A percentile compares a stretch with the other conserved stretches of the same genome.
These are phyloP conservation scores for Teleogryllus oceanicus DNA, from an alignment of 2,888 invertebrate genomes.

Conservation along the genomic window DNA sequence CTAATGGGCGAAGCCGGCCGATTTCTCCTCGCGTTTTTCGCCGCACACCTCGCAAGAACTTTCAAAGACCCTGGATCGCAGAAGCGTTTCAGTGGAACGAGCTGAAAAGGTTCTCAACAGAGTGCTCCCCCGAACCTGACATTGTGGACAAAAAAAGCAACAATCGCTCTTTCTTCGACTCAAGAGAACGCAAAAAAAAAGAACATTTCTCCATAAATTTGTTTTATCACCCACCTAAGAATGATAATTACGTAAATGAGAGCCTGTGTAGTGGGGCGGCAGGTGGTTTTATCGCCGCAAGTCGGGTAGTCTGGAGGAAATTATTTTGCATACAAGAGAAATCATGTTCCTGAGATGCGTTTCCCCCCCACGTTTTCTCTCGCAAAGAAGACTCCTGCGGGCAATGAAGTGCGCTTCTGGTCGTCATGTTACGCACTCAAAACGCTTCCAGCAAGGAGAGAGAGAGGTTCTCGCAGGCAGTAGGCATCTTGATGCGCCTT, in stretches of 20 bases:
- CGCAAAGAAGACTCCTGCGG: too few relatives aligned
- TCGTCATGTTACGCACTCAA: too few relatives aligned
- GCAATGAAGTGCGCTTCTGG: too few relatives aligned
- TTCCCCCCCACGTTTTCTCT: background rate
- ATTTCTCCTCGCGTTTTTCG: slow-evolving; percentile 5
- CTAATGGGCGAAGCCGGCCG: background rate
- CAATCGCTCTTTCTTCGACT: background rate
- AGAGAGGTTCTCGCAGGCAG: too few relatives aligned
- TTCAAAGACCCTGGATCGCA: background rate
- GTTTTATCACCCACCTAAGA: background rate
- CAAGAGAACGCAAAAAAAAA: background rate
- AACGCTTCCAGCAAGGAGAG: too few relatives aligned
- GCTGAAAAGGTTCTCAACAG: background rate
- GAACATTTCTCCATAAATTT: background rate
- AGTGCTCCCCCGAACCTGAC: background rate
- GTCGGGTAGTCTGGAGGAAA: background rate
- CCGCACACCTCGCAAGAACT: background rate
- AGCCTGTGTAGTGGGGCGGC: background rate
- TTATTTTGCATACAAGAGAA: background rate
- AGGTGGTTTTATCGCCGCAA: too few relatives aligned
- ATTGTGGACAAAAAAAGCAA: background rate
- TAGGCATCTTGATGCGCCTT: too few relatives aligned
- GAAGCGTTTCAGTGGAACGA: background rate
- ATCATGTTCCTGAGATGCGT: slow-evolving; percentile 5
- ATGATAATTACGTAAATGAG: background rate